Evolutionary conservation across 2,888 invertebrate species (phyloP), one percentile per base, ranked within the genome.

Genomic region (Tenthredo mesomela): DNA sequence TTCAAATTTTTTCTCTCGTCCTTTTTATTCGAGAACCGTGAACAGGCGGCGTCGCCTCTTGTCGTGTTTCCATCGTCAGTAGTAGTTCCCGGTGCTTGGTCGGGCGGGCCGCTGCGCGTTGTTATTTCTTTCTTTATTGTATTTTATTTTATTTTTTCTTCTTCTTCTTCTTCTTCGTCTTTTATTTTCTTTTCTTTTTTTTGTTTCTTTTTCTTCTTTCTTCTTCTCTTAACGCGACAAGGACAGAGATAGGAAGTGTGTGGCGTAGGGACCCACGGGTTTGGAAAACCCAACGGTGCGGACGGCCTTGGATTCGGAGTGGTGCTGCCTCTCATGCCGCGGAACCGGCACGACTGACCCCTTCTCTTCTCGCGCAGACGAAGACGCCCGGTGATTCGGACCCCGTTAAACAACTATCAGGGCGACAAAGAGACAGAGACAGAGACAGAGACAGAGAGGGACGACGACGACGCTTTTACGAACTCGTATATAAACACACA

Each of bases 191-290:
- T 61, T 61, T 61, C 4, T 61, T 58, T 21, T 9, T 9, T 61
- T 10, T 61, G 0, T 1, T 10, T 61, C 0, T 21, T 43, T 12
- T 50, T 21, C n/a, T 37, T 37, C 37, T 6, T 6, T 1, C 7
- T 61, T 61, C 10, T 12, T 61, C 21, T 12, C 43, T 75, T 47
- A 2, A 40, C 43, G 84, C 67, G 88, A 91, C 85, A 78, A 88
- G 87, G 92, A 92, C 87, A 86, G 86, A 90, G 89, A 87, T 91
- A 92, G 92, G 92, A 92, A 92, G 92, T 91, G 67, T 18, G 15
- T 18, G 33, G 86, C 85, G 88, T 85, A 88, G 89, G 89, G 70
- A 82, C 47, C 82, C 37, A 25, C 80, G 88, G 90, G 90, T 92
- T 92, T 91, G 91, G 91, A 92, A 92, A 92, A 91, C 90, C 90